These are phyloP conservation scores for Tenualosa thibaudeaui DNA, from an alignment of 2,797 vertebrate species.

Conservation along the genomic window DNA sequence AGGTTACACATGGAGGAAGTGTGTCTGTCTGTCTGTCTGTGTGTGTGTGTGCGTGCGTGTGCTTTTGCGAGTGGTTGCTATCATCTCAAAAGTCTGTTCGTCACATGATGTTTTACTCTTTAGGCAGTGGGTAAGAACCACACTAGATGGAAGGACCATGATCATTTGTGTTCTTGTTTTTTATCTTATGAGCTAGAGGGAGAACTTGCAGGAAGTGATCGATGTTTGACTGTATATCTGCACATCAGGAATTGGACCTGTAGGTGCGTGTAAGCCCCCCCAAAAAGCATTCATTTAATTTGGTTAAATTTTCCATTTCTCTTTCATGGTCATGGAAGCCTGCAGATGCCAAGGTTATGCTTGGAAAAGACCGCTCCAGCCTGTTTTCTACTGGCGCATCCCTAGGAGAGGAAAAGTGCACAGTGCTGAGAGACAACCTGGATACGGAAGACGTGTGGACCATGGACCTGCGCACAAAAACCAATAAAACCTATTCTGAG, in stretches of 20 bases:
- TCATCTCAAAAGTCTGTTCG: background rate
- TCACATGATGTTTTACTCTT: background rate
- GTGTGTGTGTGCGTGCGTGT: background rate
- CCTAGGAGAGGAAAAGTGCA: constrained; percentile 47
- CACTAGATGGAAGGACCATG: background rate
- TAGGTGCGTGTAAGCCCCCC: too few relatives aligned
- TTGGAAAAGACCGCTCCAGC: background rate
- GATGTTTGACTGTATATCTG: background rate
- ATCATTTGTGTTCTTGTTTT: background rate
- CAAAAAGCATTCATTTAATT: background rate
- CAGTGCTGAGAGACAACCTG: constrained; percentile 51
- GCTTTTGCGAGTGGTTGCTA: background rate
- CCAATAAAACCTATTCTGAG: background rate
- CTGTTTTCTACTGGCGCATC: constrained; percentile 47
- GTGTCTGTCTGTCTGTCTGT: too few relatives aligned
- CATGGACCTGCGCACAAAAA: constrained; percentile 58
- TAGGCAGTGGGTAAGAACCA: background rate
- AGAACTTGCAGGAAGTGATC: background rate
- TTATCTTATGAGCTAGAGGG: too few relatives aligned
- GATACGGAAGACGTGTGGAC: background rate
- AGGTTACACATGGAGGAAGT: too few relatives aligned
- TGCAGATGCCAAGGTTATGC: constrained; percentile 30
- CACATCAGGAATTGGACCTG: background rate
- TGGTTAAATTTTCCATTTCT: background rate
- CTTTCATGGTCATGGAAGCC: constrained; percentile 32